These are phyloP conservation scores for Gasterosteus nipponicus DNA, from an alignment of 2,113 vertebrate species.

Conservation along the genomic window DNA sequence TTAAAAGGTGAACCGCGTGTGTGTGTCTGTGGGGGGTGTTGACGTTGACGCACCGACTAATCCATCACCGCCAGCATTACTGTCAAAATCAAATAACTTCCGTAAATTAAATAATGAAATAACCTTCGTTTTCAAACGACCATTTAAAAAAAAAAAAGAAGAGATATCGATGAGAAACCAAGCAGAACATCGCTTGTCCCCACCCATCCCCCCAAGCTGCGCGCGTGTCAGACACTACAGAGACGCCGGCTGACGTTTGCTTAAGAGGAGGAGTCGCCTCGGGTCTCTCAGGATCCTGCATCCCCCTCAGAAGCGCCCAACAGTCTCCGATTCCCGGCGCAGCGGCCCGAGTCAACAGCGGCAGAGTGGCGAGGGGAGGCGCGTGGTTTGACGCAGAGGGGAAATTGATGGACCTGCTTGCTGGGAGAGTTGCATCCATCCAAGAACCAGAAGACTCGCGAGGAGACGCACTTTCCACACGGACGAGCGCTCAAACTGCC, in stretches of 20 bases:
- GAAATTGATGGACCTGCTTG: constrained; percentile 12
- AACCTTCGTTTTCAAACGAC: neutral
- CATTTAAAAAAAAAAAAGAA: neutral
- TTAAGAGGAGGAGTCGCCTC: constrained; percentile 60
- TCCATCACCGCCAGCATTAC: neutral
- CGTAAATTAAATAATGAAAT: too few species aligned
- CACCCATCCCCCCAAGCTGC: neutral
- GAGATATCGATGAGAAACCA: too few species aligned
- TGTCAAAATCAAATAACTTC: neutral
- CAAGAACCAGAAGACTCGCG: neutral
- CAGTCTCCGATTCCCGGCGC: neutral
- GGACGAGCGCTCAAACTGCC: neutral
- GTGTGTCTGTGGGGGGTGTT: too few species aligned
- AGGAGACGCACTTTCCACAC: constrained; percentile 18
- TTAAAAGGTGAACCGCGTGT: too few species aligned
- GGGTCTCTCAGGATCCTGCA: constrained; percentile 20
- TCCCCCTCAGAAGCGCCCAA: constrained; percentile 20
- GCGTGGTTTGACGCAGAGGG: constrained; percentile 2
- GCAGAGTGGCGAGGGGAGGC: too few species aligned
- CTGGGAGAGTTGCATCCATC: neutral
- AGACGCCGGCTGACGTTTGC: constrained; percentile 25
- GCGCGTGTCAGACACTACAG: neutral
- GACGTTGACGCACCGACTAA: neutral
- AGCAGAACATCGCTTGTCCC: neutral
- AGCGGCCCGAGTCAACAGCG: neutral